Evolutionary conservation across 2,113 vertebrate genomes (phyloP).

Genomic region (Syrrhaptes paradoxus): DNA sequence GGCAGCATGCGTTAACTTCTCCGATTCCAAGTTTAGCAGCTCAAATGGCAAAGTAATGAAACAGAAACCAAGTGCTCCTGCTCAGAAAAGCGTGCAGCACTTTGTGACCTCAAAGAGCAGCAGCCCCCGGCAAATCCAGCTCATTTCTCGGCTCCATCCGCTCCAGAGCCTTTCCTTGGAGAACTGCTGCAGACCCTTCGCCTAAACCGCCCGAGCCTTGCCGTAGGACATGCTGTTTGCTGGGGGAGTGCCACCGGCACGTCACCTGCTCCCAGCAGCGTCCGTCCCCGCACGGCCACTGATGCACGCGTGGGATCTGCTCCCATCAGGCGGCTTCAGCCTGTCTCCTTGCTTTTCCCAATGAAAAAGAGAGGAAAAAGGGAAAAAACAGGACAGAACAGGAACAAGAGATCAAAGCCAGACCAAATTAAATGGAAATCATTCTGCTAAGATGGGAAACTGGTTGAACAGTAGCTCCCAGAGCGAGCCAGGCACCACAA

Average conservation of each 20-base stretch:
- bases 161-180: neutral
- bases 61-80: neutral
- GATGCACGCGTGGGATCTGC: neutral
- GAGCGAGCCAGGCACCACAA: no score
- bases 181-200: neutral
- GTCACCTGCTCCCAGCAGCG: neutral
- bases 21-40: neutral
- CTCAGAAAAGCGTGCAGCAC: accelerated
- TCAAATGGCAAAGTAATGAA: no score
- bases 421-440: neutral
- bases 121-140: neutral
- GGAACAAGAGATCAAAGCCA: neutral
- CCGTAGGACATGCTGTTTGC: accelerated
- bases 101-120: neutral
- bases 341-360: neutral
- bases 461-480: accelerated
- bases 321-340: neutral
- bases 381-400: no score
- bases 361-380: neutral
- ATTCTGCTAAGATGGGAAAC: neutral
- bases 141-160: accelerated
- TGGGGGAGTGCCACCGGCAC: neutral
- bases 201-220: neutral
- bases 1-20: accelerated
- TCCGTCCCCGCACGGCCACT: neutral